phyloP scores from a whole-genome alignment of 1,140 invertebrate genomes.

The Rhagoletis zephyria region DNA sequence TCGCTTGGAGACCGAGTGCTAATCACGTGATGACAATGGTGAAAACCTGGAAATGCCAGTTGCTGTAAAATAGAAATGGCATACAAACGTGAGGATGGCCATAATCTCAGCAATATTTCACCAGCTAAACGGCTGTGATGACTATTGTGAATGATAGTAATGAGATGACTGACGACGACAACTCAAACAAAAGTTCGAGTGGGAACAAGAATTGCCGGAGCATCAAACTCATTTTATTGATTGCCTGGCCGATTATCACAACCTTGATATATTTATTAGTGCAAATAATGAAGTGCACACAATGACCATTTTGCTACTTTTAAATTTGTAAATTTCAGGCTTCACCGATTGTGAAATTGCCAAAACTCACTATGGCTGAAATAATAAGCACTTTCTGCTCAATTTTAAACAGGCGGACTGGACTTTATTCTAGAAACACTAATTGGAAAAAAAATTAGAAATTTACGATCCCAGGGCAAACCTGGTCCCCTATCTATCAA shows the following conservation, averaged over 20 bases:
- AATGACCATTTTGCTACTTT: background rate
- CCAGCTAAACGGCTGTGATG: background rate
- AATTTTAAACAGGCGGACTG: too few species aligned
- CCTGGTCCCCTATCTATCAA: too few species aligned
- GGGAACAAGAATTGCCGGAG: background rate
- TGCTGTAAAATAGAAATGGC: background rate
- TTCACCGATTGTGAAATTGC: too few species aligned
- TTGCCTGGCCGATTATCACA: background rate
- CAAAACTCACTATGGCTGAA: too few species aligned
- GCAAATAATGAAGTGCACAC: background rate
- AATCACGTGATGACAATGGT: constrained; percentile 11
- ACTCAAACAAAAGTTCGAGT: too few species aligned
- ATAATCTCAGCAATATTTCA: background rate
- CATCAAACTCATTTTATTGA: background rate
- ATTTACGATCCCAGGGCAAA: too few species aligned
- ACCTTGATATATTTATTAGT: background rate
- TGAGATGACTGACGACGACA: background rate
- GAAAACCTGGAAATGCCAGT: background rate
- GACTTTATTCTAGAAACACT: too few species aligned
- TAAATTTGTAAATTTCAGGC: background rate
- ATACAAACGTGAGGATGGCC: background rate
- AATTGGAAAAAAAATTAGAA: too few species aligned
- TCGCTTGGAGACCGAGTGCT: background rate
- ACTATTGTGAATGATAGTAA: background rate
- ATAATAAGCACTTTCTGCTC: too few species aligned